Conservation (phyloP, 2,797 vertebrate species). For the Chaetodon trifasciatus region DNA sequence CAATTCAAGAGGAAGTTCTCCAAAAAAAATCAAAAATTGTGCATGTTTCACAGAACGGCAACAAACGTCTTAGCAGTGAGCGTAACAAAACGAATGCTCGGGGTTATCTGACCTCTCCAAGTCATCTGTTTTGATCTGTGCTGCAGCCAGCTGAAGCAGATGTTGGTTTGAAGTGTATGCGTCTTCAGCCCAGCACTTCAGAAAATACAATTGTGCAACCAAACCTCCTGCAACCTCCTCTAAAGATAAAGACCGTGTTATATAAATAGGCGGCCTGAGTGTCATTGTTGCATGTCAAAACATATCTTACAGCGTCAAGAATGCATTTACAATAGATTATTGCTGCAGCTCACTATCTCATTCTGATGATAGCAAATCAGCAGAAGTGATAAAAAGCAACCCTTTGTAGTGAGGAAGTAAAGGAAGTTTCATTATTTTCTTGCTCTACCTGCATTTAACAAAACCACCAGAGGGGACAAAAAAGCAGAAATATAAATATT, state of each 20-base stretch:
- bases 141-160: conserved; percentile 38
- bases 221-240: conserved; percentile 14
- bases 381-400: background rate
- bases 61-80: conserved; percentile 8
- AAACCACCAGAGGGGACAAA: background rate
- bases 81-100: conserved; percentile 16
- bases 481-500: background rate
- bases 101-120: conserved; percentile 42
- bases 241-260: conserved; percentile 25
- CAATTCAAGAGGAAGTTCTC: background rate
- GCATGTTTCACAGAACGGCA: background rate
- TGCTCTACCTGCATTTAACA: background rate
- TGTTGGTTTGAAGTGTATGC: conserved; percentile 24
- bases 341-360: conserved; percentile 1
- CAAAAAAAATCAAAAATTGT: background rate
- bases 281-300: conserved; percentile 25
- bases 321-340: background rate
- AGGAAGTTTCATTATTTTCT: background rate
- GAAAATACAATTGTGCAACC: conserved; percentile 19
- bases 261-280: conserved; percentile 10
- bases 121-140: conserved; percentile 52
- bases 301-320: conserved; percentile 1
- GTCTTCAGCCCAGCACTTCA: conserved; percentile 5
- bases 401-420: background rate
- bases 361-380: conserved; percentile 9